Evolutionary conservation across 2,888 invertebrate species (phyloP), one percentile per base, ranked within the genome.

Genomic region (Drosophila sordidapex): DNA sequence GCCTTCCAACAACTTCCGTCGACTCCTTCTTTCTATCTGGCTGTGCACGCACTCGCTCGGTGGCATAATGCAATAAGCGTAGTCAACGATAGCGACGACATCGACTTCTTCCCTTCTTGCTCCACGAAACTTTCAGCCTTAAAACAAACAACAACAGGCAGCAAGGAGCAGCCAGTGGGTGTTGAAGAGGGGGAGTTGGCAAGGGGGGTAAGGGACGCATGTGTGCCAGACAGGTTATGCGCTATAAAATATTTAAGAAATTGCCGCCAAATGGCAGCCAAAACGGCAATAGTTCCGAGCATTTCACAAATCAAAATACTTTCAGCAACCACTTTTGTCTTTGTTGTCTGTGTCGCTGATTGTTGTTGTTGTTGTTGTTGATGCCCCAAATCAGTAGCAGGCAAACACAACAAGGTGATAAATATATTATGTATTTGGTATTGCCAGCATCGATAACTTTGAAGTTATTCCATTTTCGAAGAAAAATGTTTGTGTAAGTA

Each of bases 231-330:
- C 87, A 87, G 87, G 87, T 87, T 87, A 89, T 89, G 87, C 83
- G 83, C 87, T 79, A 89, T 89, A 88, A 89, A 89, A 87, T 89
- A 89, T 88, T 85, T 82, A 87, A 82, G 83, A 83, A 87, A 84
- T 90, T 87, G 84, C 90, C 83, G 81, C 74, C 89, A 13, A 70
- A 64, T 68, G 79, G 79, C 82, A 77, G 81, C 86, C 74, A 87
- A 87, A 87, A 88, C 87, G 90, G 88, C 88, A 87, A 87, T 88
- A 84, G 87, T 87, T 88, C 51, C 69, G 58, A 68, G 69, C 35
- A 88, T 87, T 86, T 83, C 90, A 89, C 87, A 88, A 88, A 88
- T 88, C 87, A 88, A 90, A 87, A 89, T 88, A 86, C 87, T 89
- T 79, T 70, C 53, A 35, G 25, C 56, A 52, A 63, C 68, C 60